phyloP scores from a whole-genome alignment of 2,113 vertebrate genomes.

The Mirounga angustirostris region DNA sequence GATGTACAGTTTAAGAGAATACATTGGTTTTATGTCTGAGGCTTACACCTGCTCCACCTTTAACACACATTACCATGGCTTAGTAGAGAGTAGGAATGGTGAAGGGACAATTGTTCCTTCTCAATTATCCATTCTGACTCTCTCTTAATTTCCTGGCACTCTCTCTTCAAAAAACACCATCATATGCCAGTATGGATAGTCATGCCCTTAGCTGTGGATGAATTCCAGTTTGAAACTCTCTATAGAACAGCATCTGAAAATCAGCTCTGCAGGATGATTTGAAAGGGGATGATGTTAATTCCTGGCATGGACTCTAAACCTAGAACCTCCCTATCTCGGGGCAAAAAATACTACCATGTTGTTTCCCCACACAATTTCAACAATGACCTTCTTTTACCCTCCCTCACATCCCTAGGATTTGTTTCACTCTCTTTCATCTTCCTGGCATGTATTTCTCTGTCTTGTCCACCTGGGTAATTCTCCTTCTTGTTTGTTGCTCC shows the following conservation, averaged over 20 bases:
- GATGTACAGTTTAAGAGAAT: not conserved
- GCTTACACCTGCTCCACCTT: not conserved
- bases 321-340: not conserved
- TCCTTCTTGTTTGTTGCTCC: not conserved
- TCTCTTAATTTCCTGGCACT: constrained; percentile 34
- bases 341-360: not conserved
- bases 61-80: not conserved
- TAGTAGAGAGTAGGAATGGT: not conserved
- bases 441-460: not conserved
- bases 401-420: not conserved
- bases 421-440: not conserved
- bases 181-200: not conserved
- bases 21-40: not conserved
- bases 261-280: not conserved
- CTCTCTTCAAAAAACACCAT: not conserved
- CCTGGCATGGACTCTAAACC: not conserved
- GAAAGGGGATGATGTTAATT: not conserved
- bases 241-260: not conserved
- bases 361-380: not conserved
- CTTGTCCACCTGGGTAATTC: not conserved
- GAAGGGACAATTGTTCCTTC: not conserved
- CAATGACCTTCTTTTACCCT: not conserved
- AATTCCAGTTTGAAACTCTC: not conserved
- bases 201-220: not conserved
- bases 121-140: not conserved